These are phyloP conservation scores for Acronicta alni DNA, from an alignment of 2,888 invertebrate genomes.

Conservation along the genomic window DNA sequence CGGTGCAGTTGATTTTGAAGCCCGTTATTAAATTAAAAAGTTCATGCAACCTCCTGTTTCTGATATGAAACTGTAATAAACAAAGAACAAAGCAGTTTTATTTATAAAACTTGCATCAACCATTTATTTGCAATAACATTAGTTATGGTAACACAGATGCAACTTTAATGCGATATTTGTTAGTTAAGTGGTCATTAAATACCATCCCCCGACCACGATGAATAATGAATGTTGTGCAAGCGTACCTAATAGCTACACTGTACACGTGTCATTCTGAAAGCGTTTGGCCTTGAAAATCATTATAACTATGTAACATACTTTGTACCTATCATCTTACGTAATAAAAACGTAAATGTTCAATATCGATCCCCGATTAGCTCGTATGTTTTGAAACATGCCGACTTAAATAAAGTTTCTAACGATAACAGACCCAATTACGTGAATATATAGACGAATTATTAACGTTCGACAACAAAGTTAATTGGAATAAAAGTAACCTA, in stretches of 20 bases:
- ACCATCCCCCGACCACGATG: slow-evolving; percentile 49
- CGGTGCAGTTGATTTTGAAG: background rate
- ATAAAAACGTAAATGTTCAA: slow-evolving; percentile 73
- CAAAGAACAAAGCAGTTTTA: slow-evolving; percentile 27
- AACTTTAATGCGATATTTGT: slow-evolving; percentile 16
- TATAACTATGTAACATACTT: slow-evolving; percentile 69
- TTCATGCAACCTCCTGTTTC: slow-evolving; percentile 1
- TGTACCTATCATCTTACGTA: slow-evolving; percentile 80
- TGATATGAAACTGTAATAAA: slow-evolving; percentile 14
- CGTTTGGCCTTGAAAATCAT: slow-evolving; percentile 81
- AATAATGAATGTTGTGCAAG: slow-evolving; percentile 62
- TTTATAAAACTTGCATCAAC: slow-evolving; percentile 24
- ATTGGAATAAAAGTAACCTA: slow-evolving; percentile 75
- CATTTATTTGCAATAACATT: slow-evolving; percentile 28
- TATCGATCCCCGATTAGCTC: slow-evolving; percentile 72
- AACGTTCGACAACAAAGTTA: slow-evolving; percentile 61
- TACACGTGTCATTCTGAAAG: slow-evolving; percentile 72
- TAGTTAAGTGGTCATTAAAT: slow-evolving; percentile 19
- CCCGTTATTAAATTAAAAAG: slow-evolving; percentile 4
- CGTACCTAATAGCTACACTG: slow-evolving; percentile 57
- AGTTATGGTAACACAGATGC: slow-evolving; percentile 13
- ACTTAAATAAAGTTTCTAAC: slow-evolving; percentile 71
- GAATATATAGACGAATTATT: slow-evolving; percentile 58
- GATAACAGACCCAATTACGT: slow-evolving; percentile 61
- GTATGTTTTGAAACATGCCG: slow-evolving; percentile 67